Evolutionary conservation across 2,113 vertebrate species (phyloP).

Genomic region (Pheucticus melanocephalus): DNA sequence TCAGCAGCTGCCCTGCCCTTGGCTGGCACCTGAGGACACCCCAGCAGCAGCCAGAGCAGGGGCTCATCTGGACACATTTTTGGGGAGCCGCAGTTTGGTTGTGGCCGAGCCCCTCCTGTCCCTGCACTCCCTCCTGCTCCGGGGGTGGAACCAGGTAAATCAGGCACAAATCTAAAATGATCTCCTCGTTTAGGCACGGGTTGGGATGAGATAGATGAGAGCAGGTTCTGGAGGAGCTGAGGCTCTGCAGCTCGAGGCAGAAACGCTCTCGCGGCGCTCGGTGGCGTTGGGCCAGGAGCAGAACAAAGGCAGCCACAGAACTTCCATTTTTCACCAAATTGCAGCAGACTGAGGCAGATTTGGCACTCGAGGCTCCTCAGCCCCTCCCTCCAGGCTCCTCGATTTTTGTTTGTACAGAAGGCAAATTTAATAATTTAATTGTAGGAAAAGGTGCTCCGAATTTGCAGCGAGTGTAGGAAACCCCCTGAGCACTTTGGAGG

Average conservation of each 20-base stretch:
- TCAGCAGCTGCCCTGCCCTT: background rate
- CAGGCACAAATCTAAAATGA: rapidly evolving
- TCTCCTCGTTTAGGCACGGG: rapidly evolving
- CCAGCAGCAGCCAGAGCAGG: background rate
- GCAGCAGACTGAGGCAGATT: background rate
- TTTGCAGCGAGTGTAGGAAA: background rate
- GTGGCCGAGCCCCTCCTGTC: background rate
- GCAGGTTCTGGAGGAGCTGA: background rate
- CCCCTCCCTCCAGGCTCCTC: background rate
- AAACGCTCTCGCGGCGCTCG: background rate
- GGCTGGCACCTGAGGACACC: background rate
- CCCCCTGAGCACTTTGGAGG: background rate
- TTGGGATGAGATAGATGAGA: rapidly evolving
- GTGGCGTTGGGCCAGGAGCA: constrained; percentile 24
- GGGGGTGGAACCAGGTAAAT: background rate
- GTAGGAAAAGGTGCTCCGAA: background rate
- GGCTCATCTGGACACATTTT: background rate
- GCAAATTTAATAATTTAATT: background rate
- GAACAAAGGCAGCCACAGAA: constrained; percentile 29
- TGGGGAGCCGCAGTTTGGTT: background rate
- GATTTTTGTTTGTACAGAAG: background rate
- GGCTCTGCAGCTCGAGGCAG: background rate
- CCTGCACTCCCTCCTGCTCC: background rate
- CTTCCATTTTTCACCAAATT: constrained; percentile 4
- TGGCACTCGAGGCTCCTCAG: background rate